Evolutionary conservation across 1,140 invertebrate species (phyloP).

Genomic region (Maconellicoccus hirsutus): DNA sequence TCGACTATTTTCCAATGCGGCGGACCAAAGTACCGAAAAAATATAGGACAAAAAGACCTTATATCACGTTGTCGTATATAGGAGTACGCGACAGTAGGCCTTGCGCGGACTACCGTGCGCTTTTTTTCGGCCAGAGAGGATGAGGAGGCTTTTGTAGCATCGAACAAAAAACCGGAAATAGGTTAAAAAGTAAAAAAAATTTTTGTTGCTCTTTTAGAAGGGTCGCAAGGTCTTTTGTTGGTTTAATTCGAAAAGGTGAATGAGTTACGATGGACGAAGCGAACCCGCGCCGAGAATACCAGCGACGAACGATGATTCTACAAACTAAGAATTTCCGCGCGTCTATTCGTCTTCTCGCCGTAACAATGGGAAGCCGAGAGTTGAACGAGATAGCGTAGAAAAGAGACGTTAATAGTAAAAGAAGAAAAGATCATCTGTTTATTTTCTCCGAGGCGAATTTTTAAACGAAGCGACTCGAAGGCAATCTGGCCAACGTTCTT

Average conservation of each 20-base stretch:
- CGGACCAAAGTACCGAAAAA: too few species aligned
- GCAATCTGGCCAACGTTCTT: too few species aligned
- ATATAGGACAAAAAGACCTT: too few species aligned
- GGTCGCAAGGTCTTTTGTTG: background rate
- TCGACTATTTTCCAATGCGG: too few species aligned
- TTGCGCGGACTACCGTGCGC: too few species aligned
- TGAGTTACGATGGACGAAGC: background rate
- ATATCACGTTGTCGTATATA: too few species aligned
- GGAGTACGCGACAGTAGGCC: too few species aligned
- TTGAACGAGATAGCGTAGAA: background rate
- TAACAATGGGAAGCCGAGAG: background rate
- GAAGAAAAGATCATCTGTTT: too few species aligned
- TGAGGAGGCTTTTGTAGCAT: too few species aligned
- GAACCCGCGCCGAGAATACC: background rate
- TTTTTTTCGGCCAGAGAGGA: too few species aligned
- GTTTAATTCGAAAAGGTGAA: conserved; percentile 7
- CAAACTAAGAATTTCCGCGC: background rate
- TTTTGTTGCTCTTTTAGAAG: background rate
- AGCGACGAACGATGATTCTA: background rate
- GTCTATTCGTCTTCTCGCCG: background rate
- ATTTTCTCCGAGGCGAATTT: too few species aligned
- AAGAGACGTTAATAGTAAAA: background rate
- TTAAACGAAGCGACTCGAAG: too few species aligned
- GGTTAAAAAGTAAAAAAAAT: background rate
- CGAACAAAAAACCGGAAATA: conserved; percentile 4